phyloP scores from a whole-genome alignment of 2,888 invertebrate genomes.

The Malacosoma neustria region DNA sequence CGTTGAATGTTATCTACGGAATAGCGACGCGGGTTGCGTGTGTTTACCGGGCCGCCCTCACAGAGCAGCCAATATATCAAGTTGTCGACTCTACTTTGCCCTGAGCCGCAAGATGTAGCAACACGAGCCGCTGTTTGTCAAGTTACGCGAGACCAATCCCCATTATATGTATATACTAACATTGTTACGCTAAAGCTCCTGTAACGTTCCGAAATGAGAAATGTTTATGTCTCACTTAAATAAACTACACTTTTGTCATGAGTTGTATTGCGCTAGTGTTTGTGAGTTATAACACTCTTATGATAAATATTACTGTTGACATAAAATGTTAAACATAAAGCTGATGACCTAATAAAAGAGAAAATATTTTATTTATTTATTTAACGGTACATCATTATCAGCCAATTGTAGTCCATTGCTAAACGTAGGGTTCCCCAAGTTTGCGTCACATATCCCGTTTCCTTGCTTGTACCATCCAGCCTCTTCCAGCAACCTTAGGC shows the following conservation, averaged over 20 bases:
- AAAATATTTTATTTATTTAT: no score
- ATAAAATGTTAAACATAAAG: neutral
- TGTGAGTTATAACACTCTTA: neutral
- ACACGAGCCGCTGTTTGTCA: conserved; percentile 51
- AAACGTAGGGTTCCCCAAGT: no score
- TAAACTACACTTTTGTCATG: neutral
- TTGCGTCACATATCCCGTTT: no score
- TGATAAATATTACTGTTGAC: neutral
- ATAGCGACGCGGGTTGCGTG: conserved; percentile 21
- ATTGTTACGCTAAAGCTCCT: conserved; percentile 21
- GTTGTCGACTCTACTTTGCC: conserved; percentile 48
- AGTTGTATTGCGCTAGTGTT: neutral
- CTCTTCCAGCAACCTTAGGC: no score
- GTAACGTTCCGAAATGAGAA: neutral
- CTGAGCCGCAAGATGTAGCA: conserved; percentile 44
- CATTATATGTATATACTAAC: conserved; percentile 27
- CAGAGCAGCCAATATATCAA: conserved; percentile 66
- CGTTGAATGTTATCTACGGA: conserved; percentile 42
- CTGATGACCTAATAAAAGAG: no score
- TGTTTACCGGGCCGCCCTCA: conserved; percentile 56
- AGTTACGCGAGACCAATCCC: conserved; percentile 30
- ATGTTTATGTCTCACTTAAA: neutral
- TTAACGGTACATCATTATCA: no score
- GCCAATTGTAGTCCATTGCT: no score
- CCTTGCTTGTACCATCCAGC: no score